Percentiles rank a stretch among this genome's conserved stretches.
Evolutionary conservation across 2,797 vertebrate species (phyloP).

Genomic region (Pseudotriccus pelzelni): DNA sequence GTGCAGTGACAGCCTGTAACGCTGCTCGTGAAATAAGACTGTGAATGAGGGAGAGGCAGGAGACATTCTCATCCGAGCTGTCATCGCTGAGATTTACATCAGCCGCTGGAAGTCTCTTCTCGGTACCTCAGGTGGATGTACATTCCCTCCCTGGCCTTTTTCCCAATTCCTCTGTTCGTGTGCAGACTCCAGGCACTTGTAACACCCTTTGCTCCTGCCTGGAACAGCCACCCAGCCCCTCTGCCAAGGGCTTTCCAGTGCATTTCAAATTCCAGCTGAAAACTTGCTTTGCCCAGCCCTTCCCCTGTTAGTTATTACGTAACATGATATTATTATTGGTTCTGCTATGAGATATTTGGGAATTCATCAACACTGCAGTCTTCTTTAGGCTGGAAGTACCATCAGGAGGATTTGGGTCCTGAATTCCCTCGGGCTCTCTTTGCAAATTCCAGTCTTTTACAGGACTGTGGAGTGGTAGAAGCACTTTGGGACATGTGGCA

Average conservation of each 20-base stretch:
- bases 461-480: not conserved
- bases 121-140: not conserved
- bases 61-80: not conserved
- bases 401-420: not conserved
- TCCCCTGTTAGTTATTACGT: not conserved
- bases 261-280: not conserved
- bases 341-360: not conserved
- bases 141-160: not conserved
- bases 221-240: not conserved
- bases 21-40: not conserved
- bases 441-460: not conserved
- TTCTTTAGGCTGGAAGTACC: not conserved
- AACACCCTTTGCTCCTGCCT: not conserved
- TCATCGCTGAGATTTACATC: not conserved
- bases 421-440: not conserved
- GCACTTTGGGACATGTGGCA: not conserved
- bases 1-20: conserved; percentile 12
- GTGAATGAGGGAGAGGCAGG: not conserved
- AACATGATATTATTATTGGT: not conserved
- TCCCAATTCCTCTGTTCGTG: accelerated
- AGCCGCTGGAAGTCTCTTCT: not conserved
- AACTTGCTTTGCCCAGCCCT: not conserved
- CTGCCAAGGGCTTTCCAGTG: not conserved
- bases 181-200: not conserved
- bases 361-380: not conserved